Conservation (phyloP, 1,140 invertebrate species). For the Spodoptera litura region DNA sequence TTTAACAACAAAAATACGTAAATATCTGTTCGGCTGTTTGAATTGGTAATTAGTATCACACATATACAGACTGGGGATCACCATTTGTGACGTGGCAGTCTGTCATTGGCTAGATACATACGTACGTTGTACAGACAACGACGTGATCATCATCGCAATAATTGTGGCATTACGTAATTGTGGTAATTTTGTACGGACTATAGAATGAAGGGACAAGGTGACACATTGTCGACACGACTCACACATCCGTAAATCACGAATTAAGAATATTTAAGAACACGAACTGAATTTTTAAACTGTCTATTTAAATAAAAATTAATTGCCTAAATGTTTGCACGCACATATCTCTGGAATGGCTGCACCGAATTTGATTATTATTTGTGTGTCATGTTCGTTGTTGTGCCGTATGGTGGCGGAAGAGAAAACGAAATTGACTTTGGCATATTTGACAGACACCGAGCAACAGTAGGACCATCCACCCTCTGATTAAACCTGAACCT, state of each 20-base stretch:
- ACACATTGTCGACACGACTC: constrained; percentile 16
- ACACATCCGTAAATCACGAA: constrained; percentile 1
- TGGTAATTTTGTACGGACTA: constrained; percentile 30
- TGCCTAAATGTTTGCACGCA: no score
- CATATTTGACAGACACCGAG: no score
- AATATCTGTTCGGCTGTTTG: constrained; percentile 8
- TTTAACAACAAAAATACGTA: neutral
- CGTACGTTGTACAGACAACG: neutral
- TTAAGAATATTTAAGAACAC: constrained; percentile 1
- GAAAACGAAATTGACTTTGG: no score
- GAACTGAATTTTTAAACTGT: neutral
- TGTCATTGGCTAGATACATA: constrained; percentile 13
- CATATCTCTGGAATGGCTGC: no score
- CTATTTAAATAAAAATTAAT: neutral
- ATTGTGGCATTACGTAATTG: constrained; percentile 44
- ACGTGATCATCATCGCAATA: constrained; percentile 38
- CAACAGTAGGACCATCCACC: no score
- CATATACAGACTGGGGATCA: constrained; percentile 23
- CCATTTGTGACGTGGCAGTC: constrained; percentile 14
- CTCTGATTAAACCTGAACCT: no score
- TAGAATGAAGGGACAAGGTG: constrained; percentile 19
- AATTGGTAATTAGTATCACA: neutral
- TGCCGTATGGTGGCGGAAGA: no score
- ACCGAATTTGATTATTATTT: no score
- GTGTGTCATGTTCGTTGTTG: no score